A percentile compares a stretch with the other conserved stretches of the same genome.
phyloP scores from a whole-genome alignment of 2,113 vertebrate species.

The Sula dactylatra region DNA sequence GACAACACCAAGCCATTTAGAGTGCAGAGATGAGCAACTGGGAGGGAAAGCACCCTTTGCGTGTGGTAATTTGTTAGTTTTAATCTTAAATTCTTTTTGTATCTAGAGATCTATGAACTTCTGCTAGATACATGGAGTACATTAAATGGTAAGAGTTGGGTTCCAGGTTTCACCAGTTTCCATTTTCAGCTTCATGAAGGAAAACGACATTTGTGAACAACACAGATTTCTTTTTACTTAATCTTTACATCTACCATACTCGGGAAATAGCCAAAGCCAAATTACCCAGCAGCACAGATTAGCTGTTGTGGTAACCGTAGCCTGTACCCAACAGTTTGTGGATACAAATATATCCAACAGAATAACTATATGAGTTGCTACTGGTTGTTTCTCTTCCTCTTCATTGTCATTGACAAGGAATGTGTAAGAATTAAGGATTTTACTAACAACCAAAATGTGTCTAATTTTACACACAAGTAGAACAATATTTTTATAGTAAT shows the following conservation, averaged over 20 bases:
- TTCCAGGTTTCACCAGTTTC: neutral
- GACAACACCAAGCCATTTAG: fast-evolving
- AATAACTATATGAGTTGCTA: fast-evolving
- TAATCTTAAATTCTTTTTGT: neutral
- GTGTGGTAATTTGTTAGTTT: neutral
- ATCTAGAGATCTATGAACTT: neutral
- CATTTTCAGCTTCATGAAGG: neutral
- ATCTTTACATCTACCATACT: neutral
- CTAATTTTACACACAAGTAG: neutral
- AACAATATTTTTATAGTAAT: neutral
- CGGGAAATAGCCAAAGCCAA: neutral
- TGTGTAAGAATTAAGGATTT: neutral
- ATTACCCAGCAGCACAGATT: neutral
- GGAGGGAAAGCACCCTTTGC: neutral
- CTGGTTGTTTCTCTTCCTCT: neutral
- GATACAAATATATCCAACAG: neutral
- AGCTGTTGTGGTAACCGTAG: neutral
- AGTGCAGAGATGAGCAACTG: neutral
- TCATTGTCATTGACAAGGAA: neutral
- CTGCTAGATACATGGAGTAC: neutral
- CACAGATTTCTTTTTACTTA: neutral
- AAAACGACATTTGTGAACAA: neutral
- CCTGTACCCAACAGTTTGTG: neutral
- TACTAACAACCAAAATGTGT: neutral
- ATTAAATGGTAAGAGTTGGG: neutral